These are phyloP conservation scores for Eucera pruinosa DNA, from an alignment of 2,888 invertebrate genomes.

Conservation along the genomic window DNA sequence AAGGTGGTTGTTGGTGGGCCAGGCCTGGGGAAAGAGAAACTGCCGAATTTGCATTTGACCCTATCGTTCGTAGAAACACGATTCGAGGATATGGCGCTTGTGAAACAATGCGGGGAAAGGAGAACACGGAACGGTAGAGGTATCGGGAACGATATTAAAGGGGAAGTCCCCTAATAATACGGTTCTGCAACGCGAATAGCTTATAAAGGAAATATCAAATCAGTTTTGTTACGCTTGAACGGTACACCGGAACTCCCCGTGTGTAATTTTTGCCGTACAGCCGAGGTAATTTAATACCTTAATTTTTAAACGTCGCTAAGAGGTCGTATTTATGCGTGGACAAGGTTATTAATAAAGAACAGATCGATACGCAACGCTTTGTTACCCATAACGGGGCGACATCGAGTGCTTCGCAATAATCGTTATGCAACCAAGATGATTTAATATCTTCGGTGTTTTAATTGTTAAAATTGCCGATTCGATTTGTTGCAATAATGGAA, in stretches of 20 bases:
- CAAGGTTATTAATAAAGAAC: neutral
- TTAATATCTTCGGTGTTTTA: neutral
- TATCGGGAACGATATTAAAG: slow-evolving; percentile 58
- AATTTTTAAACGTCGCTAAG: neutral
- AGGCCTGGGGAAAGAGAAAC: slow-evolving; percentile 39
- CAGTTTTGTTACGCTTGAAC: slow-evolving; percentile 27
- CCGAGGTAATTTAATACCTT: slow-evolving; percentile 8
- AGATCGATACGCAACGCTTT: neutral
- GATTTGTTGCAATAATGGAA: neutral
- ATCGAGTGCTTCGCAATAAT: neutral
- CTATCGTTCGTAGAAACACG: slow-evolving; percentile 53
- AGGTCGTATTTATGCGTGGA: neutral
- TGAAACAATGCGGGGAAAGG: slow-evolving; percentile 13
- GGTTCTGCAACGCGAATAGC: slow-evolving; percentile 14
- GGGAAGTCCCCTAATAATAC: slow-evolving; percentile 41
- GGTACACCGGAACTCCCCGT: neutral
- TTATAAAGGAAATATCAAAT: slow-evolving; percentile 29
- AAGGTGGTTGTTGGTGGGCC: slow-evolving; percentile 28
- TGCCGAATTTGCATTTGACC: slow-evolving; percentile 64
- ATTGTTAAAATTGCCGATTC: neutral
- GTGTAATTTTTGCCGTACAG: neutral
- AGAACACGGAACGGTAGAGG: slow-evolving; percentile 15
- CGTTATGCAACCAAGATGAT: neutral
- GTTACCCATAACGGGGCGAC: neutral
- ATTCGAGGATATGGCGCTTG: slow-evolving; percentile 35